Evolutionary conservation across 2,113 vertebrate genomes (phyloP).

Genomic region (Rousettus leschenaultii): DNA sequence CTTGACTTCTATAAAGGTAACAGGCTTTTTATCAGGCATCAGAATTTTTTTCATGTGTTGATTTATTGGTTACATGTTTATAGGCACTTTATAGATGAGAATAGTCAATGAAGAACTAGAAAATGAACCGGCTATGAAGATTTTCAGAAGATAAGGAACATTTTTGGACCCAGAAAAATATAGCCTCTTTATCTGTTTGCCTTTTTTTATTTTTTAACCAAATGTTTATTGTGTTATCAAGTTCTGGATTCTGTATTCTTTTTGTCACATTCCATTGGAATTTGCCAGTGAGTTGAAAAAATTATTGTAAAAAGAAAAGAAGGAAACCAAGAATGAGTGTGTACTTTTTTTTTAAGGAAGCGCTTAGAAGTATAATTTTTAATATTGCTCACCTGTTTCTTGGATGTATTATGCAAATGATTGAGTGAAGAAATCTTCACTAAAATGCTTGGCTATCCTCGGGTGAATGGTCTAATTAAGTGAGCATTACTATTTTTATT

Average conservation of each 20-base stretch:
- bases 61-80: not conserved
- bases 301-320: not conserved
- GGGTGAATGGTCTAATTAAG: constrained; percentile 63
- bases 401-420: constrained; percentile 23
- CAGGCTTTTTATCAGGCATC: not conserved
- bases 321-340: not conserved
- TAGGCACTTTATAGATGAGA: not conserved
- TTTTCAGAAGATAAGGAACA: not conserved
- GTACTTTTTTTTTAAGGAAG: not conserved
- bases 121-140: not conserved
- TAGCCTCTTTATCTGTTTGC: not conserved
- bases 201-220: not conserved
- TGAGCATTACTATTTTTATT: constrained; percentile 63
- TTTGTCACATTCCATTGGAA: not conserved
- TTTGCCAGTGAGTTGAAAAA: not conserved
- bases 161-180: not conserved
- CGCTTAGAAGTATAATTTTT: not conserved
- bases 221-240: not conserved
- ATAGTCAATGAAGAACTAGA: not conserved
- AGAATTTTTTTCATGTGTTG: not conserved
- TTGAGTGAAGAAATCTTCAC: constrained; percentile 14
- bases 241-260: not conserved
- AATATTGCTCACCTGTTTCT: constrained; percentile 27
- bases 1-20: not conserved
- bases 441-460: constrained; percentile 42